phyloP scores from a whole-genome alignment of 2,797 vertebrate genomes.

The Macroramphosus scolopax region DNA sequence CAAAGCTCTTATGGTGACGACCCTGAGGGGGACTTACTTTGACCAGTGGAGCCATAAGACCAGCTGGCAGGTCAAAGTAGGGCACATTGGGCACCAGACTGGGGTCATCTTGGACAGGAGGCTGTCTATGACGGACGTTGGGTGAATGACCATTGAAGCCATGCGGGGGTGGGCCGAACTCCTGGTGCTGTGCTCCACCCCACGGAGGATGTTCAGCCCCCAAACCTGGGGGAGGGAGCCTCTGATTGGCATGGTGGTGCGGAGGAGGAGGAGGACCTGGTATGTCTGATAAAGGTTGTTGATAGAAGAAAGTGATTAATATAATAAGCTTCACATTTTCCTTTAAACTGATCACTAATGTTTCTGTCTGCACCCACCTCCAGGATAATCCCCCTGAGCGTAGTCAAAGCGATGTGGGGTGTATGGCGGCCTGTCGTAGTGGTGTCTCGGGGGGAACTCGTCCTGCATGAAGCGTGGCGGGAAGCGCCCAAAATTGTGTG shows the following conservation, averaged over 20 bases:
- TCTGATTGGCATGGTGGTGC: constrained; percentile 92
- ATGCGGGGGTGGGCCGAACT: constrained; percentile 92
- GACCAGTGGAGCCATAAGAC: constrained; percentile 97
- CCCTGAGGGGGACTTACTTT: constrained; percentile 77
- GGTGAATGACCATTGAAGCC: constrained; percentile 97
- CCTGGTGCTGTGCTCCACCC: constrained; percentile 90
- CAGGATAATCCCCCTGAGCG: constrained; percentile 90
- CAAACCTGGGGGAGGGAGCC: constrained; percentile 91
- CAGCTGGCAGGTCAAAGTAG: constrained; percentile 95
- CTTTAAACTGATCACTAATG: too few relatives aligned
- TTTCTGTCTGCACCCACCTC: constrained; percentile 73
- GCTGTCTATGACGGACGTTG: constrained; percentile 88
- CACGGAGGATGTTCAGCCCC: constrained; percentile 89
- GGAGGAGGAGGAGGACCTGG: constrained; percentile 89
- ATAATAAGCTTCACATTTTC: too few relatives aligned
- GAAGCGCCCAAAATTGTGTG: constrained; percentile 92
- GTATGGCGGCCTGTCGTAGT: constrained; percentile 92
- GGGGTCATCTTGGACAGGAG: constrained; percentile 91
- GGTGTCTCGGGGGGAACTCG: constrained; percentile 93
- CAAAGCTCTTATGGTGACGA: too few relatives aligned
- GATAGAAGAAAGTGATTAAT: too few relatives aligned
- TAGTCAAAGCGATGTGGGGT: constrained; percentile 94
- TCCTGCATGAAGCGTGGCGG: constrained; percentile 97
- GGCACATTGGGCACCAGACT: constrained; percentile 97
- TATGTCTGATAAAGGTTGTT: constrained; percentile 79